Evolutionary conservation across 2,888 invertebrate species (phyloP).

Genomic region (Chalcosyrphus nemorum): DNA sequence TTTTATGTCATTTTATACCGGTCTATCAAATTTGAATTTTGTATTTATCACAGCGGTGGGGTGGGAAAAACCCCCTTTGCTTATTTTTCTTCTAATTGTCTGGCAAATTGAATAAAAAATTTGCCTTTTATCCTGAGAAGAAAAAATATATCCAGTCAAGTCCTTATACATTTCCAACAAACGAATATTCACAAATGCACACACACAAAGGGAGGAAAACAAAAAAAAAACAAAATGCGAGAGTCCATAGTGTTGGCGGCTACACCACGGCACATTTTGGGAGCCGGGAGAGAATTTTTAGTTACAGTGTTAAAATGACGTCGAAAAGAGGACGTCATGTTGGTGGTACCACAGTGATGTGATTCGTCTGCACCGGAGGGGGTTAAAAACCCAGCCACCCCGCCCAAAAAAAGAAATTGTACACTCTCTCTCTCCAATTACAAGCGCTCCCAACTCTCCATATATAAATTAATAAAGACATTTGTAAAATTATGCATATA

Average conservation of each 20-base stretch:
- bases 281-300: background rate
- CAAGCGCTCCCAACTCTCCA: no score
- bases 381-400: background rate
- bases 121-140: background rate
- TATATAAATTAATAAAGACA: background rate
- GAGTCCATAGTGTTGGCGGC: background rate
- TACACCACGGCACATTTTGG: constrained; percentile 1
- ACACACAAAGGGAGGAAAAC: no score
- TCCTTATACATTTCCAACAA: no score
- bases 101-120: background rate
- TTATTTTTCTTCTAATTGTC: background rate
- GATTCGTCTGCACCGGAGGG: background rate
- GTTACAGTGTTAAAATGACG: constrained; percentile 2
- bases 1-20: constrained; percentile 6
- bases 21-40: constrained; percentile 3
- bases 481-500: background rate
- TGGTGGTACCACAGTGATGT: background rate
- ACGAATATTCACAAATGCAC: no score
- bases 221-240: background rate
- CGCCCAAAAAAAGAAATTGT: background rate
- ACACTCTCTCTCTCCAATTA: background rate
- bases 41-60: background rate
- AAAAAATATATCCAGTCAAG: background rate
- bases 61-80: no score
- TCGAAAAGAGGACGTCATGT: background rate